Conservation (phyloP, 2,113 vertebrate species). For the Apteryx mantelli region DNA sequence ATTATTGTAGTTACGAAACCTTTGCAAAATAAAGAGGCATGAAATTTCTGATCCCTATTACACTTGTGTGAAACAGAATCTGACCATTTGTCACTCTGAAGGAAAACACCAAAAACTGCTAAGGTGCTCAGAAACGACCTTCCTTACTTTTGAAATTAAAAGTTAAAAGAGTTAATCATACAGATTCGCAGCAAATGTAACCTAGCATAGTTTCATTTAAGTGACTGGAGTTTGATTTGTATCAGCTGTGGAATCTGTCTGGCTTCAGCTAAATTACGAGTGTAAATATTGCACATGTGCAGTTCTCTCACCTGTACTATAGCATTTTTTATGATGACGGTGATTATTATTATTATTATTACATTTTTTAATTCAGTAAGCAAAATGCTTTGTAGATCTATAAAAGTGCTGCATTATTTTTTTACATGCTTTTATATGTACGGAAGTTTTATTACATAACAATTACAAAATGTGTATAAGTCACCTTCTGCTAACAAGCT, state of each 20-base stretch:
- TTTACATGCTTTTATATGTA: background rate
- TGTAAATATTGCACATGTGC: background rate
- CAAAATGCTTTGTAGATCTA: background rate
- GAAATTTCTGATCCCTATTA: background rate
- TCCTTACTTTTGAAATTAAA: background rate
- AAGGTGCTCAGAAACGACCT: background rate
- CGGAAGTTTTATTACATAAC: background rate
- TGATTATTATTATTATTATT: background rate
- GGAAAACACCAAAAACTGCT: background rate
- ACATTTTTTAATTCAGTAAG: background rate
- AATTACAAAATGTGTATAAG: background rate
- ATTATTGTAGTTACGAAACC: constrained; percentile 6
- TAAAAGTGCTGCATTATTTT: background rate
- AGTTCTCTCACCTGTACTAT: background rate
- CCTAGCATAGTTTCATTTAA: background rate
- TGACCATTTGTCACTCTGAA: background rate
- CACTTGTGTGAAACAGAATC: background rate
- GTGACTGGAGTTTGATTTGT: background rate
- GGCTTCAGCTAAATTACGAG: background rate
- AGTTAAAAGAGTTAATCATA: background rate
- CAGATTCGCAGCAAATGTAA: background rate
- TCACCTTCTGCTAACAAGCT: background rate
- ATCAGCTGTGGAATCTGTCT: background rate
- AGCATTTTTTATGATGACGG: background rate
- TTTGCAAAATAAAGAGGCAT: background rate